A percentile compares a stretch with the other conserved stretches of the same genome.
Evolutionary conservation across 2,888 invertebrate species (phyloP).

Genomic region (Sesia bembeciformis): DNA sequence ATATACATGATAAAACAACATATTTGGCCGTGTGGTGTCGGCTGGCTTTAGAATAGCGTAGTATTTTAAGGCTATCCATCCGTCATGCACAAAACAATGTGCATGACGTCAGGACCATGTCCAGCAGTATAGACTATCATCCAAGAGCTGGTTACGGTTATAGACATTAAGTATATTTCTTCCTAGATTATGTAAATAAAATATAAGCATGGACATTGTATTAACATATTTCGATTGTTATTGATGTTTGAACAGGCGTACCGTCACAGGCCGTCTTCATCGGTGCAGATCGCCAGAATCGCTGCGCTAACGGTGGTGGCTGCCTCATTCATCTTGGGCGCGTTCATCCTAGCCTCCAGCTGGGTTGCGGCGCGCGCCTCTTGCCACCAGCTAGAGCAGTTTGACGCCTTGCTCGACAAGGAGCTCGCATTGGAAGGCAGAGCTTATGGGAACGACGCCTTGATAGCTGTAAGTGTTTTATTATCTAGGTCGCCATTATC

Average conservation of each 20-base stretch:
- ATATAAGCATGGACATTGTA: background rate
- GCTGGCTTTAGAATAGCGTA: too few relatives aligned
- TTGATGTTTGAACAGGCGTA: slow-evolving; percentile 78
- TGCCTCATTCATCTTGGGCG: slow-evolving; percentile 85
- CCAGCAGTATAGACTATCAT: too few relatives aligned
- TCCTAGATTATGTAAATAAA: background rate
- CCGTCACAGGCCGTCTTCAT: slow-evolving; percentile 79
- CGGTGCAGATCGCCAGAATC: slow-evolving; percentile 91
- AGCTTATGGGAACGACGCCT: slow-evolving; percentile 74
- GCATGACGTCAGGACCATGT: too few relatives aligned
- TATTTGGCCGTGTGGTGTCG: too few relatives aligned
- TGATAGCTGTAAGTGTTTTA: slow-evolving; percentile 77
- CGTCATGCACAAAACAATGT: too few relatives aligned
- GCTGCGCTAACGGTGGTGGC: slow-evolving; percentile 87
- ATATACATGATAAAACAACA: too few relatives aligned
- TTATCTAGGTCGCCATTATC: too few relatives aligned
- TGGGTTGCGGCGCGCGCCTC: slow-evolving; percentile 88
- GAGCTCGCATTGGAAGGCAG: slow-evolving; percentile 80
- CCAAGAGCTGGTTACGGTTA: too few relatives aligned
- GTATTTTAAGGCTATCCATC: too few relatives aligned
- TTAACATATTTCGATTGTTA: background rate
- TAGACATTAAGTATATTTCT: background rate
- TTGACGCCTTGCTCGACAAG: slow-evolving; percentile 78
- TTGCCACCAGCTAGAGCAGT: slow-evolving; percentile 83
- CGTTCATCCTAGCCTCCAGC: slow-evolving; percentile 87